Evolutionary conservation across 2,888 invertebrate species (phyloP), one percentile per base, ranked within the genome.

Genomic region (Eumerus sabulonum): DNA sequence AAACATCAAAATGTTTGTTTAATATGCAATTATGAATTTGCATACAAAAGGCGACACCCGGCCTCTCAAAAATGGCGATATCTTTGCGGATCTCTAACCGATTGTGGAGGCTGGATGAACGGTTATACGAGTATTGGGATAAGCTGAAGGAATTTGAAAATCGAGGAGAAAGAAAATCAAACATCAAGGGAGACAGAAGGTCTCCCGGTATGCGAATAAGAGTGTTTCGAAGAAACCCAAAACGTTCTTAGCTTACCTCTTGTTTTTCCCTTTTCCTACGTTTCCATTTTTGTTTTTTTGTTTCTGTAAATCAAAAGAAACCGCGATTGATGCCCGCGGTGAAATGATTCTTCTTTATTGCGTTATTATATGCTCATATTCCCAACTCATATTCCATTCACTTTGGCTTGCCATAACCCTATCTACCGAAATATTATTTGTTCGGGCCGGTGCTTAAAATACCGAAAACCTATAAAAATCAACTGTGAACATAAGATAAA

Each of bases 321-420:
- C 79, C 79, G 79, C 79, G 74, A 70, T 68, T 79, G 73, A 79
- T 79, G 74, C 74, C 79, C 60, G 74, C 79, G 79, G 73, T 79
- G 79, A 74, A 79, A 79, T 79, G 68, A 79, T 79, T 79, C 79
- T 79, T 73, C 64, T 79, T 79, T 79, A 79, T 79, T 79, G 64
- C 79, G 79, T 74, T 73, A 79, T 79, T 79, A 79, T 74, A 59
- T 68, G 44, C 74, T 60, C 73, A 73, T 77, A 67, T 77, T 63
- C 27, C 27, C 72, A 14, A 57, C 67, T 62, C 63, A 62, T 67
- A 64, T 66, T 66, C 50, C 50, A 68, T 50, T 66, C 54, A 9
- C 18, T 63, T 16, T 54, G 47, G 64, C 53, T 47, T 54, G 77
- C 48, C 62, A 44, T 51, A 56, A 38, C 48, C 45, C 64, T 60